Conservation (phyloP, 1,140 invertebrate genomes). For the Sycobia sp. region DNA sequence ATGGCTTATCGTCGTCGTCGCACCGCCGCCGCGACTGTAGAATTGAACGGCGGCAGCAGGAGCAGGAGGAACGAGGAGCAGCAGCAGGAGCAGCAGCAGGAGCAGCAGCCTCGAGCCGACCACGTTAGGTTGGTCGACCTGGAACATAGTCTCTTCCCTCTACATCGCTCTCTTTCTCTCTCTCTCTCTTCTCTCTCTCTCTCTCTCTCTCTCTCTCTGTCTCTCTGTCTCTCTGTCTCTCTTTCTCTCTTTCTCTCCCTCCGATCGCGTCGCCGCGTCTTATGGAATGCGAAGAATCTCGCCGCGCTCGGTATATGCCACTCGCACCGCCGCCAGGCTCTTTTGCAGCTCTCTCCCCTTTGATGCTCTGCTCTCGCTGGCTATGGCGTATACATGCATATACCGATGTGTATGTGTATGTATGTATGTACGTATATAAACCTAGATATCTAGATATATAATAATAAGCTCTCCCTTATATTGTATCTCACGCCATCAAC, state of each 20-base stretch:
- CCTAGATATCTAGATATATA: too few species aligned
- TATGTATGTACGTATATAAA: too few species aligned
- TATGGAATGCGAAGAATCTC: slow-evolving; percentile 50
- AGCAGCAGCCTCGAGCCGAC: not conserved
- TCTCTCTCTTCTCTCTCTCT: not conserved
- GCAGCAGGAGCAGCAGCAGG: slow-evolving; percentile 5
- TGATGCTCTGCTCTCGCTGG: not conserved
- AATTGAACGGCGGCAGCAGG: not conserved
- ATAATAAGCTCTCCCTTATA: too few species aligned
- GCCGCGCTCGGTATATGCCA: slow-evolving; percentile 34
- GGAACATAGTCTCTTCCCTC: slow-evolving; percentile 37
- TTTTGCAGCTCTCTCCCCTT: not conserved
- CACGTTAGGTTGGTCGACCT: slow-evolving; percentile 46
- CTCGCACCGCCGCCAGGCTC: slow-evolving; percentile 24
- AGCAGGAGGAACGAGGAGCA: not conserved
- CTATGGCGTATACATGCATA: too few species aligned
- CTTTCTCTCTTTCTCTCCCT: not conserved
- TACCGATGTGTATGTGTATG: too few species aligned
- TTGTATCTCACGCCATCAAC: too few species aligned
- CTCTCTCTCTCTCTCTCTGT: not conserved
- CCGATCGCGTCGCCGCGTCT: slow-evolving; percentile 29
- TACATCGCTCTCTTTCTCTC: slow-evolving; percentile 1
- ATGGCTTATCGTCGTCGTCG: slow-evolving; percentile 30
- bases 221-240: not conserved
- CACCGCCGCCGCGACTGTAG: too few species aligned